Evolutionary conservation across 2,113 vertebrate genomes (phyloP), one percentile per base, ranked within the genome.

Genomic region (Arvicanthis niloticus): DNA sequence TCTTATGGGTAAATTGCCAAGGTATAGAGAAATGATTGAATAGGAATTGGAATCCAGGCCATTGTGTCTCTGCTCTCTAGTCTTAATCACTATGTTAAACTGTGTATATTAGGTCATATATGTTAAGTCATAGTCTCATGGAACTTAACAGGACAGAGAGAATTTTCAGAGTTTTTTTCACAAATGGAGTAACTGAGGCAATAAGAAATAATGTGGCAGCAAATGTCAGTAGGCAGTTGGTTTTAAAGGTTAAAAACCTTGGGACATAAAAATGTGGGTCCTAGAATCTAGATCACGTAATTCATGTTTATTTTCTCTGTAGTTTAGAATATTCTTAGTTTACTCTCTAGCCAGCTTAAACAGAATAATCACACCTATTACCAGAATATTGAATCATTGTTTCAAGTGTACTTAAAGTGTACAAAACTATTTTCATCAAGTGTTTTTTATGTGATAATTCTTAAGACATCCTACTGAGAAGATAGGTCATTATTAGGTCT

Each of bases 381-480:
- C 42, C 5, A 82, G 26, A 48, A 67, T 31, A 12, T 65, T 7
- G 17, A 80, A 60, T 40, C 26, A 89, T 48, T 73, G 17, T 65
- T 65, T 90, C 12, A 37, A 48, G 4, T 67, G 24, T 13, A 75
- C 9, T n/a, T 76, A 67, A 19, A 95, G 37, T 24, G 24, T 68
- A 26, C 3, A 95, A 17, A 78, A 15, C 16, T 45, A 16, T 78
- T 62, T 48, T 90, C 56, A 48, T 84, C 9, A 40, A 40, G 1
- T 75, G n/a, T 13, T 68, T 93, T 34, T 67, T 62, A 76, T 93
- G 67, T 82, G 58, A 65, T 56, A 53, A 81, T 84, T 93, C 84
- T 60, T 22, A 22, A 13, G 68, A 58, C 13, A 5, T 68, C 12
- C 68, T 96, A n/a, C 31, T 82, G 65, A 48, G n/a, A 42, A 91